Evolutionary conservation across 2,888 invertebrate genomes (phyloP).

Genomic region (Hydropsyche betteni): DNA sequence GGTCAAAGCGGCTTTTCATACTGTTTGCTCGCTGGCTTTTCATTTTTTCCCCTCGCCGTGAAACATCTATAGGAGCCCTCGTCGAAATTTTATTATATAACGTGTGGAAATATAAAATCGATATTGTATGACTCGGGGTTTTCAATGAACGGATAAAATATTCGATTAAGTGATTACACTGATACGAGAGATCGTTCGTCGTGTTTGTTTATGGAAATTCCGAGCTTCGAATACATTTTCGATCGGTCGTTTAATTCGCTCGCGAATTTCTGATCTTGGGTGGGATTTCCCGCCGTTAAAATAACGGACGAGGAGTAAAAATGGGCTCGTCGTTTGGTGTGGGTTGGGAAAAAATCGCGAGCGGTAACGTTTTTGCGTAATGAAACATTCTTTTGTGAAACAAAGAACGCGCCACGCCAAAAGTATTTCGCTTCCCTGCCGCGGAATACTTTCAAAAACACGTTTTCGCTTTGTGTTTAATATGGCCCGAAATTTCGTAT

Average conservation of each 20-base stretch:
- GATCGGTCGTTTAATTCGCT: no score
- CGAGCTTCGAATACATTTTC: no score
- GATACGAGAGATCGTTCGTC: no score
- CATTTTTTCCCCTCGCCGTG: conserved; percentile 9
- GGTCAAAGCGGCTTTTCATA: conserved; percentile 32
- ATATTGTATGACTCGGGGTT: no score
- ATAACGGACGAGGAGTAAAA: neutral
- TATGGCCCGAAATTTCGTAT: conserved; percentile 6
- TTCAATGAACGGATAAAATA: no score
- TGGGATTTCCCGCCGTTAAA: conserved; percentile 3
- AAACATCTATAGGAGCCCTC: no score
- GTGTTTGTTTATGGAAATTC: no score
- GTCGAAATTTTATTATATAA: neutral
- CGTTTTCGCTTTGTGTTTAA: conserved; percentile 27
- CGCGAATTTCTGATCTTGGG: no score
- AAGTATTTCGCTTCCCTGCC: neutral
- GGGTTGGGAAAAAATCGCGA: neutral
- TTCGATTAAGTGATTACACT: no score
- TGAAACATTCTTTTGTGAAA: conserved; percentile 28
- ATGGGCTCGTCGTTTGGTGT: no score
- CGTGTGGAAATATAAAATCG: no score
- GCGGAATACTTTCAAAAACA: conserved; percentile 23
- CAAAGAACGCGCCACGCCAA: neutral
- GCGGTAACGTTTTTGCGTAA: conserved; percentile 29
- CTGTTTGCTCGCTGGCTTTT: conserved; percentile 22